A percentile compares a stretch with the other conserved stretches of the same genome.
Evolutionary conservation across 2,113 vertebrate species (phyloP).

Genomic region (Piaya cayana): DNA sequence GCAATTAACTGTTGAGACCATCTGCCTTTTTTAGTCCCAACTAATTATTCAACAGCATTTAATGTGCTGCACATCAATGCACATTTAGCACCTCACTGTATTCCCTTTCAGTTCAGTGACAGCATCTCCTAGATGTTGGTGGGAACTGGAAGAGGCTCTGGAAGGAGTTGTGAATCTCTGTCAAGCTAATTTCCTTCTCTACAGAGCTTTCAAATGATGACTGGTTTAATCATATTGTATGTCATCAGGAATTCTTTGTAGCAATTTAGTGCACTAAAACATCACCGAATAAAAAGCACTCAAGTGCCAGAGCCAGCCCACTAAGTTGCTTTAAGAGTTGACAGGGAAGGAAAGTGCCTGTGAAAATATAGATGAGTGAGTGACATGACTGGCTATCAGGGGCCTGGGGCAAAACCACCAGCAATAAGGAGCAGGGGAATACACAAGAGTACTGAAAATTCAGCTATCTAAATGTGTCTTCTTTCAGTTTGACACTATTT

Average conservation of each 20-base stretch:
- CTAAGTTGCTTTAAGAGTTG: not conserved
- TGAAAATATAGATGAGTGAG: not conserved
- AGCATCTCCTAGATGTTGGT: not conserved
- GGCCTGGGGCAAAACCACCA: not conserved
- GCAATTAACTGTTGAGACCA: not conserved
- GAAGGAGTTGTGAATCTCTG: not conserved
- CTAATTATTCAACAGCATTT: not conserved
- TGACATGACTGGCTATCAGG: not conserved
- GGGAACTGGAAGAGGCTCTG: not conserved
- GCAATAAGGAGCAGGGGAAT: not conserved
- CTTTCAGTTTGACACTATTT: not conserved
- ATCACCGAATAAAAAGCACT: not conserved
- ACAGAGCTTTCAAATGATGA: not conserved
- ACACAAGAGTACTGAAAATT: not conserved
- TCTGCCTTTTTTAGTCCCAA: not conserved
- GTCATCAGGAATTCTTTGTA: not conserved
- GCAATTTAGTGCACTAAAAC: not conserved
- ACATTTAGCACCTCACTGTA: not conserved
- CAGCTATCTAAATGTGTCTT: not conserved
- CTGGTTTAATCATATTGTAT: not conserved
- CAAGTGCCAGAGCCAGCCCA: not conserved
- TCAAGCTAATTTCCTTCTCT: not conserved
- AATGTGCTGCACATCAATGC: not conserved
- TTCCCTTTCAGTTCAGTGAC: accelerated
- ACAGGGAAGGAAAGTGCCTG: not conserved